phyloP scores from a whole-genome alignment of 1,140 invertebrate species.

The Lordiphosa mommai region DNA sequence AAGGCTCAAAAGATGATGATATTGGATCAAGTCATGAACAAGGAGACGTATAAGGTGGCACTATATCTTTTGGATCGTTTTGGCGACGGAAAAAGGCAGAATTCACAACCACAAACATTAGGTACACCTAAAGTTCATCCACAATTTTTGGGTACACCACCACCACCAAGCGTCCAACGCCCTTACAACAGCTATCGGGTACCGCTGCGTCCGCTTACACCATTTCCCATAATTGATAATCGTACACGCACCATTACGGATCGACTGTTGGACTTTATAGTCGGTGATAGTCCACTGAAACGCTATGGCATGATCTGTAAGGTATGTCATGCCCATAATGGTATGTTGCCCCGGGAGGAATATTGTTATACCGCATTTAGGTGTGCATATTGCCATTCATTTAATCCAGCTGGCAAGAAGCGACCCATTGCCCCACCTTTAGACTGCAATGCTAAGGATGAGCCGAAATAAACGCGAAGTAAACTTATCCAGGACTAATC shows the following conservation, averaged over 20 bases:
- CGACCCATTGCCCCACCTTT: slow-evolving; percentile 86
- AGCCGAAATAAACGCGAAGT: no score
- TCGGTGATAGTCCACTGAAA: slow-evolving; percentile 97
- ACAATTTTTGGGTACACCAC: slow-evolving; percentile 26
- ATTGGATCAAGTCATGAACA: slow-evolving; percentile 97
- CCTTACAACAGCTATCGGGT: slow-evolving; percentile 38
- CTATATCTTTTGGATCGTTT: slow-evolving; percentile 70
- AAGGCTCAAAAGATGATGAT: slow-evolving; percentile 92
- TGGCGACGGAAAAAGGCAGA: slow-evolving; percentile 55
- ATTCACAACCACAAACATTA: slow-evolving; percentile 13
- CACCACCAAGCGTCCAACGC: slow-evolving; percentile 71
- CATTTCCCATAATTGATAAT: slow-evolving; percentile 72
- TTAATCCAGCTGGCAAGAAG: slow-evolving; percentile 92
- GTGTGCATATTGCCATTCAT: slow-evolving; percentile 92
- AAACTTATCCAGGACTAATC: no score
- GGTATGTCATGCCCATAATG: slow-evolving; percentile 95
- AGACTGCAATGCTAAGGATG: no score
- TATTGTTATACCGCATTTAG: slow-evolving; percentile 95
- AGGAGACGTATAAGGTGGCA: slow-evolving; percentile 94
- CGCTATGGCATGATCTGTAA: slow-evolving; percentile 96
- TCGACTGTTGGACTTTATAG: slow-evolving; percentile 94
- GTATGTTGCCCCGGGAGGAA: slow-evolving; percentile 97
- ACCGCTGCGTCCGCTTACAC: slow-evolving; percentile 72
- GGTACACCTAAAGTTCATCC: not conserved
- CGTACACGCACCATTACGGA: slow-evolving; percentile 87